Evolutionary conservation across 2,113 vertebrate genomes (phyloP).

Genomic region (Odontesthes bonariensis): DNA sequence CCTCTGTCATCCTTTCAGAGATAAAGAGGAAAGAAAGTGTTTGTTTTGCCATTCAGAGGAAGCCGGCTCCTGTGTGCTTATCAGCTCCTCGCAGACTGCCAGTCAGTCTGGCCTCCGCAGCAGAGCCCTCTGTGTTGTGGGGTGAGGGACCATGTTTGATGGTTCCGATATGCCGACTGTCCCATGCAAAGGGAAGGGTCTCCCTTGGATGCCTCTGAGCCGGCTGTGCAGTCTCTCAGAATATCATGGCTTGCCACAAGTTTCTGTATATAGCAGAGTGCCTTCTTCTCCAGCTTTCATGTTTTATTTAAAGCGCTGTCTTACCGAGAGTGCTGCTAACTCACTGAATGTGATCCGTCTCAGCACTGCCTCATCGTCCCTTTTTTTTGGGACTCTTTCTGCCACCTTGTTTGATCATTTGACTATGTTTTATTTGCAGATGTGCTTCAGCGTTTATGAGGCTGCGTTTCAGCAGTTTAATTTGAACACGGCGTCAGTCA

Average conservation of each 20-base stretch:
- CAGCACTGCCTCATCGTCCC: slow-evolving; percentile 31
- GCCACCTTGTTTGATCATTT: slow-evolving; percentile 50
- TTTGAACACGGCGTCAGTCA: slow-evolving; percentile 62
- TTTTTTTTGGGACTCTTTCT: slow-evolving; percentile 11
- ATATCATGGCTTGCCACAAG: slow-evolving; percentile 73
- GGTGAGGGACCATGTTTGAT: slow-evolving; percentile 49
- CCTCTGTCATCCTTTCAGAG: slow-evolving; percentile 27
- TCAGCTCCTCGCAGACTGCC: slow-evolving; percentile 49
- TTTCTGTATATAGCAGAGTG: slow-evolving; percentile 54
- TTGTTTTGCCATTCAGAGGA: slow-evolving; percentile 31
- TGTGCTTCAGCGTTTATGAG: slow-evolving; percentile 14
- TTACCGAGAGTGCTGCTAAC: slow-evolving; percentile 65
- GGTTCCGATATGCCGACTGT: slow-evolving; percentile 51
- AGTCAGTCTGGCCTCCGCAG: slow-evolving; percentile 40
- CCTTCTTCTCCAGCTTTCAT: slow-evolving; percentile 73
- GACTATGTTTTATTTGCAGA: slow-evolving; percentile 10
- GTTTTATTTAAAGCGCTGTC: slow-evolving; percentile 79
- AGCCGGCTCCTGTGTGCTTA: slow-evolving; percentile 34
- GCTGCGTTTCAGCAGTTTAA: slow-evolving; percentile 48
- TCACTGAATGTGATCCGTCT: slow-evolving; percentile 71
- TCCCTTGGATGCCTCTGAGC: slow-evolving; percentile 54
- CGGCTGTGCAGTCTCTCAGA: slow-evolving; percentile 65
- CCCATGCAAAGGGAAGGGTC: slow-evolving; percentile 53
- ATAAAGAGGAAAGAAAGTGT: slow-evolving; percentile 6
- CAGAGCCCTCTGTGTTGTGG: slow-evolving; percentile 26